Evolutionary conservation across 1,140 invertebrate genomes (phyloP).

Genomic region (Brachionus asplanchnoidis): DNA sequence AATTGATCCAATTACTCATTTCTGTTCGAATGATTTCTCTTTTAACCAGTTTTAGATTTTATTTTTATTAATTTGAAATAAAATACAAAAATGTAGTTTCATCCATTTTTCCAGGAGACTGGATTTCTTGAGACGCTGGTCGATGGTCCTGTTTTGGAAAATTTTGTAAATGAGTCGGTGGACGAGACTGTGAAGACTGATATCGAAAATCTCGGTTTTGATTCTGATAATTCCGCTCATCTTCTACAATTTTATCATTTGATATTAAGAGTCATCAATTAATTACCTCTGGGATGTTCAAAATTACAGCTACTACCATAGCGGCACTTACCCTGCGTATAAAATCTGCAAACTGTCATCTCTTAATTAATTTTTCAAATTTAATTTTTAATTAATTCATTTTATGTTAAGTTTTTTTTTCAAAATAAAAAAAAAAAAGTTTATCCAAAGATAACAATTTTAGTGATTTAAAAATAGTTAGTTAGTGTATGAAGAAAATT

Average conservation of each 20-base stretch:
- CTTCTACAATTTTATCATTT: neutral
- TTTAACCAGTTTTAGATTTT: neutral
- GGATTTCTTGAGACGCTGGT: neutral
- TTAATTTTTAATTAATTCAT: too few relatives aligned
- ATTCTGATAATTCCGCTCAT: neutral
- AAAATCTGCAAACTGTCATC: slow-evolving; percentile 10
- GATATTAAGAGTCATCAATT: neutral
- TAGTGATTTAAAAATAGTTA: too few relatives aligned
- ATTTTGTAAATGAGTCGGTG: neutral
- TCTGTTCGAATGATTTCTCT: neutral
- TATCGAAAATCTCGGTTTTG: neutral
- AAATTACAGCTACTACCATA: neutral
- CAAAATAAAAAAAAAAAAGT: too few relatives aligned
- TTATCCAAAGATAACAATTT: too few relatives aligned
- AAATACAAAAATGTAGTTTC: neutral
- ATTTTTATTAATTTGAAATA: neutral
- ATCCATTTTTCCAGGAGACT: neutral
- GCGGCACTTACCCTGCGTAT: neutral
- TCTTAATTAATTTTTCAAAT: neutral
- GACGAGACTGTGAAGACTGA: neutral
- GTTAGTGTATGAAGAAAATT: neutral
- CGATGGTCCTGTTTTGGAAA: neutral
- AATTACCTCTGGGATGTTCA: neutral
- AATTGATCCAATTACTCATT: neutral
- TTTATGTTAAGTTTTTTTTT: too few relatives aligned